A percentile compares a stretch with the other conserved stretches of the same genome.
phyloP scores from a whole-genome alignment of 1,140 invertebrate species.

The Ridgeia piscesae region DNA sequence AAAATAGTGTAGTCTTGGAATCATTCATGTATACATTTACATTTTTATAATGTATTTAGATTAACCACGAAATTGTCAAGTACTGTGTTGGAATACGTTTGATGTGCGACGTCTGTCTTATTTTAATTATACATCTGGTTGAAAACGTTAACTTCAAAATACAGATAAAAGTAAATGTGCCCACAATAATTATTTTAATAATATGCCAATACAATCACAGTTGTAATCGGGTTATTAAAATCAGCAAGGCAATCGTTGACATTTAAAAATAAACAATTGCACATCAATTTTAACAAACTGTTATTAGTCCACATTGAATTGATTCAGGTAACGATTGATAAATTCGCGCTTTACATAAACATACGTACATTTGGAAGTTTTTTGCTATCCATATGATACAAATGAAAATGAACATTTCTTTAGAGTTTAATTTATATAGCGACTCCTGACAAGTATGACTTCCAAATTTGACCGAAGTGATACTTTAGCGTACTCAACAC shows the following conservation, averaged over 20 bases:
- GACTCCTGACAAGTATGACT: neutral
- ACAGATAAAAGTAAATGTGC: neutral
- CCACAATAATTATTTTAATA: neutral
- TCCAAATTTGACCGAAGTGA: neutral
- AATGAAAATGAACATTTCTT: no score
- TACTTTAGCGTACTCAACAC: neutral
- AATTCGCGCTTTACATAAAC: no score
- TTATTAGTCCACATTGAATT: no score
- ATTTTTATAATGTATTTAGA: neutral
- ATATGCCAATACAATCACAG: no score
- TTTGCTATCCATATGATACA: no score
- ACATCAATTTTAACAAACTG: no score
- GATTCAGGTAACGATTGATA: no score
- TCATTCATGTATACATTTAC: neutral
- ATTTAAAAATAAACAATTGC: no score
- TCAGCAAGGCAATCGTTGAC: no score
- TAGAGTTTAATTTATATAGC: neutral
- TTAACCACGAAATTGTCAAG: neutral
- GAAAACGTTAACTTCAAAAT: neutral
- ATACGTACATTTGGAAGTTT: no score
- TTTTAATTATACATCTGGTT: neutral
- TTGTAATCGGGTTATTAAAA: no score
- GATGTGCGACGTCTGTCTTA: neutral
- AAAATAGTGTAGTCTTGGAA: neutral
- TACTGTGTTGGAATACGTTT: neutral